Evolutionary conservation across 1,140 invertebrate genomes (phyloP).

Genomic region (Helicoverpa zea): DNA sequence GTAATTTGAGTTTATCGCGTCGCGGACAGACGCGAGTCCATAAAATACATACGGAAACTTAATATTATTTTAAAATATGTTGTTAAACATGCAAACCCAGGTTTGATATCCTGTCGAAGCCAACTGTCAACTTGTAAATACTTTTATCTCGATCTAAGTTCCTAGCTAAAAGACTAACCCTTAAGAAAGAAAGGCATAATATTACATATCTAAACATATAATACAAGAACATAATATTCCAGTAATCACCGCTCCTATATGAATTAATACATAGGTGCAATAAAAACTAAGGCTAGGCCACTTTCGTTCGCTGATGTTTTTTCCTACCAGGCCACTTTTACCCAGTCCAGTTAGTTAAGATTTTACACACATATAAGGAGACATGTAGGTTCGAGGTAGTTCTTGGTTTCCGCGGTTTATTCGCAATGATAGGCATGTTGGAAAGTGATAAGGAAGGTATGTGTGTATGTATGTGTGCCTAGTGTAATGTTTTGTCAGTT

Average conservation of each 20-base stretch:
- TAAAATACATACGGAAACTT: too few relatives aligned
- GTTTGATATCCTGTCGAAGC: too few relatives aligned
- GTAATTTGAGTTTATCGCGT: too few relatives aligned
- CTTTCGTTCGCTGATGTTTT: conserved; percentile 14
- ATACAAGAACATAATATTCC: neutral
- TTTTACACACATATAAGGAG: conserved; percentile 27
- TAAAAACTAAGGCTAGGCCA: neutral
- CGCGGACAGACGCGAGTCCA: too few relatives aligned
- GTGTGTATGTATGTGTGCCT: too few relatives aligned
- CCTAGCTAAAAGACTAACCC: too few relatives aligned
- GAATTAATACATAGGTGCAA: neutral
- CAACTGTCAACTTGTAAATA: too few relatives aligned
- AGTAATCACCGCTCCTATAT: neutral
- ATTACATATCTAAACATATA: neutral
- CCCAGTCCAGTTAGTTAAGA: neutral
- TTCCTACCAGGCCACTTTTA: conserved; percentile 29
- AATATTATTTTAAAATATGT: too few relatives aligned
- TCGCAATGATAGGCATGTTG: neutral
- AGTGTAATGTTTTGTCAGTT: too few relatives aligned
- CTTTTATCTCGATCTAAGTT: too few relatives aligned
- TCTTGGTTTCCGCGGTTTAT: neutral
- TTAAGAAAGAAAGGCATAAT: neutral
- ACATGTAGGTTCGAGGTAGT: neutral
- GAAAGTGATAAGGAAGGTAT: neutral
- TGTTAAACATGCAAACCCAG: too few relatives aligned